Evolutionary conservation across 2,797 vertebrate species (phyloP), one percentile per base, ranked within the genome.

Genomic region (Darevskia mixta): DNA sequence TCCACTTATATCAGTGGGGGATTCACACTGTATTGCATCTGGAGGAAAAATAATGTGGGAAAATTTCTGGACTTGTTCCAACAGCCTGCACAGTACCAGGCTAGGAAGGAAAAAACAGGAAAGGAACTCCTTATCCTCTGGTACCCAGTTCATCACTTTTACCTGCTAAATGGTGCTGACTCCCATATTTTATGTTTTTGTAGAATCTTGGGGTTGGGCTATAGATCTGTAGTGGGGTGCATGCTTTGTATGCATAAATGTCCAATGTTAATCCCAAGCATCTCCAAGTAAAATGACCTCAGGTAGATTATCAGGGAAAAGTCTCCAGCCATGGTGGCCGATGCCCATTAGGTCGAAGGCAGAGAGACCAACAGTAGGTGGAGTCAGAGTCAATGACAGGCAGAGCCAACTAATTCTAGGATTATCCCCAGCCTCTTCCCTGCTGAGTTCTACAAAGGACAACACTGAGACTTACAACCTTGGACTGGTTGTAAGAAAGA

Each of bases 121-220:
- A 85, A 2, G 0, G 0, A 0, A 25, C 5, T 0, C 49, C 0
- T 86, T 87, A 3, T 41, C 8, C 89, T 18, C 27, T 79, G 79
- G 6, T 81, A 29, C 29, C 79, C 67, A 55, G 41, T 25, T 35
- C 8, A 35, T 15, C 29, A 3, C 0, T 55, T 27, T 89, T 1
- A 18, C 84, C 88, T 77, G 83, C 69, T 4, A 8, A 43, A 76
- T 27, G 27, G 67, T 69, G 61, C 61, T 64, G 61, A 5, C 61
- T 64, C 61, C 49, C 61, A 23, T 7, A 64, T 72, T 72, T 73
- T 38, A 38, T 73, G 18, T 73, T 32, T 58, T 10, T 79, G 76
- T 32, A 80, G 20, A 38, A 66, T 66, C 35, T 81, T 38, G 35
- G 32, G 9, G 5, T 41, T 58, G 35, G 79, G 32, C 38, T 23